Evolutionary conservation across 2,888 invertebrate species (phyloP).

Genomic region (Yponomeuta evonymella): DNA sequence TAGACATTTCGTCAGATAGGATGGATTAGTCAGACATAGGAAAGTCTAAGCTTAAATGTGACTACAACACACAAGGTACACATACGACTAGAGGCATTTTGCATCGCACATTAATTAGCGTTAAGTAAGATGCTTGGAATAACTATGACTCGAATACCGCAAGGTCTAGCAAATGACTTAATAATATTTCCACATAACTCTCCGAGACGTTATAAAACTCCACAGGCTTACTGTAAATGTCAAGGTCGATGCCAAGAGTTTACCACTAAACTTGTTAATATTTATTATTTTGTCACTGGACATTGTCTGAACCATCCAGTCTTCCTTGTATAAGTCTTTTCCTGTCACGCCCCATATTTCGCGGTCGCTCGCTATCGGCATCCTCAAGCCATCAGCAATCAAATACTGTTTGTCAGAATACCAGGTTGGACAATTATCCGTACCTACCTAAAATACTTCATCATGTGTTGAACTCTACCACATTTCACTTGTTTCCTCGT

Average conservation of each 20-base stretch:
- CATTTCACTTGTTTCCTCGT: not conserved
- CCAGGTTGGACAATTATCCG: not conserved
- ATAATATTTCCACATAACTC: conserved; percentile 16
- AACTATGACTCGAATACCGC: conserved; percentile 7
- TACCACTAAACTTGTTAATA: not conserved
- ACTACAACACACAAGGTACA: not conserved
- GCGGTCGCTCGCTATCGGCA: too few species aligned
- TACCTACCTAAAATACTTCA: conserved; percentile 54
- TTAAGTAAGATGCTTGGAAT: conserved; percentile 9
- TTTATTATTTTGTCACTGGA: not conserved
- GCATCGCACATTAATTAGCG: conserved; percentile 6
- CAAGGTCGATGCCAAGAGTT: conserved; percentile 19
- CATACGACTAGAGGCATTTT: not conserved
- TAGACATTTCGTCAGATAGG: too few species aligned
- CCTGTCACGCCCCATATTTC: too few species aligned
- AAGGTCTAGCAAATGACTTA: conserved; percentile 19
- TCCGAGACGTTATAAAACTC: not conserved
- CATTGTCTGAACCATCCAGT: not conserved
- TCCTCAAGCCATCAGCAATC: too few species aligned
- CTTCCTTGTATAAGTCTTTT: not conserved
- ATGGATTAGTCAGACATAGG: not conserved
- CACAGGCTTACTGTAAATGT: conserved; percentile 10
- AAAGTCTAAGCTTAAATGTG: not conserved
- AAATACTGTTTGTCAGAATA: not conserved
- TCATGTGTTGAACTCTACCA: conserved; percentile 55